Conservation (phyloP, 2,113 vertebrate genomes). For the Galeopterus variegatus region DNA sequence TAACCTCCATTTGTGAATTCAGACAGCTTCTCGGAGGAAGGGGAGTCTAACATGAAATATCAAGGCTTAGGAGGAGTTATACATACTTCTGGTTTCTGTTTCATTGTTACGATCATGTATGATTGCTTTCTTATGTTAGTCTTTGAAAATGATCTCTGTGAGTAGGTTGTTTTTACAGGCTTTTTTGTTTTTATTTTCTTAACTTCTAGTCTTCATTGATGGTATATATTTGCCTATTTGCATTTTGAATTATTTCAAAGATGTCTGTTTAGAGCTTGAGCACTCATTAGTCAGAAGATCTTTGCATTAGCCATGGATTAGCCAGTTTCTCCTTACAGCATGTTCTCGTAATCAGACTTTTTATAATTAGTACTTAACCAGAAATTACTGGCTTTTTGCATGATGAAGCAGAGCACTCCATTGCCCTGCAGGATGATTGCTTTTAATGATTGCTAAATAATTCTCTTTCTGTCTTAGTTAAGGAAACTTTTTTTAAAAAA, state of each 20-base stretch:
- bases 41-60: slow-evolving; percentile 43
- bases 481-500: neutral
- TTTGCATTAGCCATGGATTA: slow-evolving; percentile 54
- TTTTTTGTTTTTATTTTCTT: slow-evolving; percentile 1
- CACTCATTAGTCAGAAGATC: slow-evolving; percentile 25
- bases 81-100: slow-evolving; percentile 50
- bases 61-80: neutral
- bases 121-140: neutral
- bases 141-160: slow-evolving; percentile 33
- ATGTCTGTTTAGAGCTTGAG: slow-evolving; percentile 15
- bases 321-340: slow-evolving; percentile 14
- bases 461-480: slow-evolving; percentile 61
- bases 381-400: slow-evolving; percentile 59
- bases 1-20: neutral
- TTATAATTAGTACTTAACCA: slow-evolving; percentile 65
- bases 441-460: slow-evolving; percentile 68
- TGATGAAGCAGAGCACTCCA: slow-evolving; percentile 58
- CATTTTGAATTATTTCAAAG: slow-evolving; percentile 29
- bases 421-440: slow-evolving; percentile 59
- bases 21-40: neutral
- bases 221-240: slow-evolving; percentile 17
- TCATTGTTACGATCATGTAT: neutral
- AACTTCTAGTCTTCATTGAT: slow-evolving; percentile 23
- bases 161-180: neutral
- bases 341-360: slow-evolving; percentile 47